Base-by-base conservation (phyloP, 2,113 vertebrate species). In the Prietella phreatophila region DNA sequence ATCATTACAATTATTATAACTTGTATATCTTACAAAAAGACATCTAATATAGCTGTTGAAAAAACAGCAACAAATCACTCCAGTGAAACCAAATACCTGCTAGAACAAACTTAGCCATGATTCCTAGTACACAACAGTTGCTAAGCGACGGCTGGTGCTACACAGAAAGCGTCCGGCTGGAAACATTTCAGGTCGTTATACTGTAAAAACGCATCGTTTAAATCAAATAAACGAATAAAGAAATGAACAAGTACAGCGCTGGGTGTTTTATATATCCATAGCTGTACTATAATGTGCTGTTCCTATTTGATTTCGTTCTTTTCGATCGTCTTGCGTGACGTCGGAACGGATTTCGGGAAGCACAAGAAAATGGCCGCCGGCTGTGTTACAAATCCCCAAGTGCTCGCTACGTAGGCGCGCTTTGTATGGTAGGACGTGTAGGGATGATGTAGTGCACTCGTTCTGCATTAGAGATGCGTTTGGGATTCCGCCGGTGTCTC, bases 71-170 rank as follows among this genome's bases (percentile, higher is more conserved):
- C 47, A 50, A 50, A 50, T 1, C 56, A 19, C 7, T 63, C 27
- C 27, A 63, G 10, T 63, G 27, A 81, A 8, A 42, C 27, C 9
- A 33, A 13, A 9, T 22, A 83, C 85, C 79, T 75, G 76, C 25
- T 14, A 91, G 69, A 75, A 91, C 88, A 93, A 97, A 96, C 82
- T 93, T 95, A 0, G 95, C 96, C 96, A 97, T 96, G 25, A 50
- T 63, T 88, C 7, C 67, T 4, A 7, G 22, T 39, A 47, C 75
- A 17, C 20, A 14, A 53, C 22, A 19, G 94, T 95, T 95, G 93
- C 95, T 89, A 89, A 75, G 92, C 85, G 87, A 94, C 93, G 0
- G 1, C 1, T 0, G 13, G 5, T 69, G 83, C 53, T 6, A 84
- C 83, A 65, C 27, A 20, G 4, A 84, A 36, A 47, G 15, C 47